Base-by-base conservation (phyloP, 2,113 vertebrate species). In the Carettochelys insculpta region DNA sequence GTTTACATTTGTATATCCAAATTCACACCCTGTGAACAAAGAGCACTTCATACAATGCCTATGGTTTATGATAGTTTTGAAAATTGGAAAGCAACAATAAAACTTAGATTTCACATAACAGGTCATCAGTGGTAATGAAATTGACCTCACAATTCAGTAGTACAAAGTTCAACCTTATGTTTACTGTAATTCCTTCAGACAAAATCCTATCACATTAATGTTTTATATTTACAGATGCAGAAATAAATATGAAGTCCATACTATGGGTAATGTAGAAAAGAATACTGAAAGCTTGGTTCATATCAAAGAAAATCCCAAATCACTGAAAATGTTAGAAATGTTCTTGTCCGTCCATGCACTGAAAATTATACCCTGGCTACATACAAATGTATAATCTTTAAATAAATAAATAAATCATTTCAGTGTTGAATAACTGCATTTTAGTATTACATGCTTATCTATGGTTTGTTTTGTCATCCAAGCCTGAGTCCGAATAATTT, bases 71-170 rank as follows among this genome's bases (percentile, higher is more conserved):
- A 92, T 85, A 80, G 38, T 54, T 52, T 79, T 89, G 92, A 96
- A 94, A 96, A 95, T 91, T 94, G 90, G 89, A 95, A 96, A 94
- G 90, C 77, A 90, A 83, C 95, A 95, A 71, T 96, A 86, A 95
- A 90, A 95, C 84, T 85, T 97, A 95, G 81, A 91, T 92, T 97
- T 96, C 95, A 96, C 86, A 83, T 92, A 94, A 94, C 85, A 94
- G 91, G 41, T 88, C 82, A 92, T 96, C 88, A 83, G 88, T 93
- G 90, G 90, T 93, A 94, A 93, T 90, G 93, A 82, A 87, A 90
- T 86, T 95, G 93, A 94, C 96, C 95, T 91, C 87, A 73, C 89
- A 91, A 91, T 94, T 88, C 50, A 51, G 88, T 90, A 91, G 78
- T 83, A 75, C 94, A 53, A 93, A 96, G 96, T 97, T 96, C 96